Evolutionary conservation across 2,888 invertebrate species (phyloP).

Genomic region (Caenorhabditis sinica): DNA sequence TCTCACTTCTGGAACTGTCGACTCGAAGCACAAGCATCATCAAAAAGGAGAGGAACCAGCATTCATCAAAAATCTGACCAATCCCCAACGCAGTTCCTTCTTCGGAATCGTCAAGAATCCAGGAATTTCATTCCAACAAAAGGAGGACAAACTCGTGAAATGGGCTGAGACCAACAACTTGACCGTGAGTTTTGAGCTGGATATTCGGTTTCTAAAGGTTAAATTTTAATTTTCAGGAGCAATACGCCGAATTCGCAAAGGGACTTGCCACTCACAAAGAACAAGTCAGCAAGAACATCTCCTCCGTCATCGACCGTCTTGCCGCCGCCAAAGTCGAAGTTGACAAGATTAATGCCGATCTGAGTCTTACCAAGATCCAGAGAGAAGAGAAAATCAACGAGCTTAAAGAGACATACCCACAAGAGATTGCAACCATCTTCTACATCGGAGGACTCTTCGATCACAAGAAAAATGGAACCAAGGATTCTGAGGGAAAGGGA

Average conservation of each 20-base stretch:
- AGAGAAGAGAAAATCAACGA: constrained; percentile 56
- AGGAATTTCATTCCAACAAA: constrained; percentile 62
- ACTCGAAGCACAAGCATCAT: constrained; percentile 58
- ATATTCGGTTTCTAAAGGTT: neutral
- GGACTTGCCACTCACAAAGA: constrained; percentile 46
- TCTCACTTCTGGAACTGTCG: constrained; percentile 28
- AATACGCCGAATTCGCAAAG: constrained; percentile 55
- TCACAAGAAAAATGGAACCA: constrained; percentile 23
- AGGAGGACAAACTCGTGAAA: constrained; percentile 52
- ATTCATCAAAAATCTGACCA: constrained; percentile 53
- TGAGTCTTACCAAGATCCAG: constrained; percentile 58
- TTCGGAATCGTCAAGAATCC: constrained; percentile 58
- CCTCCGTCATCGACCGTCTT: constrained; percentile 54
- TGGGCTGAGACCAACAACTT: constrained; percentile 60
- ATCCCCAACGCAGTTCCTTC: constrained; percentile 43
- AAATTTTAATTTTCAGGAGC: constrained; percentile 46
- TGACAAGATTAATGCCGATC: constrained; percentile 59
- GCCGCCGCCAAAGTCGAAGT: constrained; percentile 61
- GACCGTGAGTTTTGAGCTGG: constrained; percentile 21
- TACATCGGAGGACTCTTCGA: constrained; percentile 55
- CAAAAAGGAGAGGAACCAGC: constrained; percentile 46
- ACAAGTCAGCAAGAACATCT: constrained; percentile 61
- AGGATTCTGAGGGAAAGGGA: neutral
- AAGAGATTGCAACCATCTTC: constrained; percentile 57
- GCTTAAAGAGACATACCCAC: constrained; percentile 57